These are phyloP conservation scores for Heliconius hermathena DNA, from an alignment of 1,140 invertebrate genomes.

Conservation along the genomic window DNA sequence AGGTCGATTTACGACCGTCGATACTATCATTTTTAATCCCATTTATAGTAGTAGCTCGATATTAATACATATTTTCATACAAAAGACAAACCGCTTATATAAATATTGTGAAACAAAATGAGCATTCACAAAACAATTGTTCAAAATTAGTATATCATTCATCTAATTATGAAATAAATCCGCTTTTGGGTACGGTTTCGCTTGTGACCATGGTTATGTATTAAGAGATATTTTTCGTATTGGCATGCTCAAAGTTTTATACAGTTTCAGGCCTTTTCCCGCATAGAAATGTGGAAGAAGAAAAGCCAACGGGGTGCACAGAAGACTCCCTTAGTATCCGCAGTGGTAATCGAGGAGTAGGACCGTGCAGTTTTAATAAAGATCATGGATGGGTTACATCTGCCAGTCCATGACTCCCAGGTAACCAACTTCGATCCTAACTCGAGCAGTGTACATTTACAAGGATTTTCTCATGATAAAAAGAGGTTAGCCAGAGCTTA, in stretches of 20 bases:
- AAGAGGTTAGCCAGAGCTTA: too few relatives aligned
- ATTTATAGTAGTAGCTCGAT: background rate
- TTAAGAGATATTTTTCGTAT: background rate
- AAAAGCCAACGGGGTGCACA: background rate
- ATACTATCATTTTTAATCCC: too few relatives aligned
- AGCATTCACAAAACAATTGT: conserved; percentile 27
- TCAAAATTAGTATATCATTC: conserved; percentile 33
- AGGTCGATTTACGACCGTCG: too few relatives aligned
- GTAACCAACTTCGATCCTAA: too few relatives aligned
- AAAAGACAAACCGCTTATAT: conserved; percentile 7
- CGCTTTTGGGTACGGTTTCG: conserved; percentile 22
- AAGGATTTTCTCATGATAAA: too few relatives aligned
- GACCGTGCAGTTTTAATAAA: too few relatives aligned
- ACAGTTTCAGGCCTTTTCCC: background rate
- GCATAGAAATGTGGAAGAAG: background rate
- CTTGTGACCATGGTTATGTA: conserved; percentile 16
- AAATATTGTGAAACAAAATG: conserved; percentile 15
- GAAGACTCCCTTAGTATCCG: too few relatives aligned
- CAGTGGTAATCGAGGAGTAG: too few relatives aligned
- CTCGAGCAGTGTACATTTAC: too few relatives aligned
- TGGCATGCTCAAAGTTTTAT: background rate
- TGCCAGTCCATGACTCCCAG: too few relatives aligned
- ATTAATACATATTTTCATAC: background rate
- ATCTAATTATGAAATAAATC: conserved; percentile 38
- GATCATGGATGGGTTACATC: too few relatives aligned